Conservation (phyloP, 2,888 invertebrate genomes). For the Troides oblongomaculatus region DNA sequence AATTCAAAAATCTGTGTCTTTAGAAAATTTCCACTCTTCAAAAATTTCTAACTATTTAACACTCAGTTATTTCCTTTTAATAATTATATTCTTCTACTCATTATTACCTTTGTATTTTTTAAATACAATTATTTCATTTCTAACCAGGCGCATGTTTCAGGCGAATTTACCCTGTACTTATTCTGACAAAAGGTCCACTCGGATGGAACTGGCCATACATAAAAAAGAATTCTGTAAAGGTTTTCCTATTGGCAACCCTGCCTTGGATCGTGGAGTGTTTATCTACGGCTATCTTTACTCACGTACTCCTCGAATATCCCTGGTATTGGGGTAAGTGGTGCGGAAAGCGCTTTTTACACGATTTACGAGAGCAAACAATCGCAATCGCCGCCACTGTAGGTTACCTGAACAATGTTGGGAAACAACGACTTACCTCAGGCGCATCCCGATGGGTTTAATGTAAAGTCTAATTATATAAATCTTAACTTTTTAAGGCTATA, state of each 20-base stretch:
- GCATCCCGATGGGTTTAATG: constrained; percentile 11
- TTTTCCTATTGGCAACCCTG: constrained; percentile 73
- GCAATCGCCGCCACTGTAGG: constrained; percentile 1
- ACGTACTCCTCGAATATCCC: constrained; percentile 67
- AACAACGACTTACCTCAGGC: constrained; percentile 12
- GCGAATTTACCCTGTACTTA: constrained; percentile 73
- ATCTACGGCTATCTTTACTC: constrained; percentile 63
- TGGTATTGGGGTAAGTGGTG: constrained; percentile 74
- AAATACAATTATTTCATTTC: background rate
- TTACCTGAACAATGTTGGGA: constrained; percentile 16
- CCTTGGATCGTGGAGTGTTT: constrained; percentile 75
- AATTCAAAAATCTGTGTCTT: too few species aligned
- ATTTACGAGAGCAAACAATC: constrained; percentile 23
- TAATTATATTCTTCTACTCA: background rate
- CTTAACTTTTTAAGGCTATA: background rate
- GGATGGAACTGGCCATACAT: constrained; percentile 76
- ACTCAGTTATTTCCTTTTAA: background rate
- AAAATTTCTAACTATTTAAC: too few species aligned
- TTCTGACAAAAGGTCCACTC: constrained; percentile 72
- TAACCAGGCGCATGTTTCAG: constrained; percentile 50
- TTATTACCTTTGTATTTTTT: constrained; percentile 11
- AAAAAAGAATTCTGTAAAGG: constrained; percentile 69
- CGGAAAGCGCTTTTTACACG: constrained; percentile 25
- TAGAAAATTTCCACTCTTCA: too few species aligned
- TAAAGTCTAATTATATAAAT: background rate